phyloP scores from a whole-genome alignment of 2,113 vertebrate genomes.

The Rhinolophus sinicus region DNA sequence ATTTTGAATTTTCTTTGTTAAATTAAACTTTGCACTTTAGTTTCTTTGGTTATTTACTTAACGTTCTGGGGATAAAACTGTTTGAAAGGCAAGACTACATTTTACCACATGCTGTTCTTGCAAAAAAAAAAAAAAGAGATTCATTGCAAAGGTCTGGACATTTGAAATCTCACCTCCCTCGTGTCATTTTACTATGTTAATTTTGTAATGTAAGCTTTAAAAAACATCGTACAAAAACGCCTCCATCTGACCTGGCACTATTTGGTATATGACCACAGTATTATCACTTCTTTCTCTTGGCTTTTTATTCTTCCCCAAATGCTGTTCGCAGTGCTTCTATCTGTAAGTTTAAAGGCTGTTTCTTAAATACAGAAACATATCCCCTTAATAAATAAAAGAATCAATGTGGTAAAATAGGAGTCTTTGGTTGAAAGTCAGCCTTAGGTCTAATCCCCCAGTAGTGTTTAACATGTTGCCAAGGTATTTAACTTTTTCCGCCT shows the following conservation, averaged over 20 bases:
- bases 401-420: neutral
- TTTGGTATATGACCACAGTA: neutral
- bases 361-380: neutral
- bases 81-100: neutral
- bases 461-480: neutral
- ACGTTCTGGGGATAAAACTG: neutral
- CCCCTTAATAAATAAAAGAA: neutral
- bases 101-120: conserved; percentile 6
- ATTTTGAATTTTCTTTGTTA: neutral
- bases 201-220: conserved; percentile 13
- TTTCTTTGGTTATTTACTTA: conserved; percentile 21
- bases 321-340: neutral
- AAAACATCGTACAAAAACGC: neutral
- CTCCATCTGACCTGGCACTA: neutral
- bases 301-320: neutral
- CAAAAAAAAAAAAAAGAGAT: neutral
- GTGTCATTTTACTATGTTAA: neutral
- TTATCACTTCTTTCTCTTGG: neutral
- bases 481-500: neutral
- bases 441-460: neutral
- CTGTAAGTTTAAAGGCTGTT: neutral
- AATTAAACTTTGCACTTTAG: neutral
- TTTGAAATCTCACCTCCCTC: neutral
- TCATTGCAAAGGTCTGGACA: neutral
- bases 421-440: neutral